Evolutionary conservation across 2,888 invertebrate species (phyloP), one percentile per base, ranked within the genome.

Genomic region (Furcula furcula): DNA sequence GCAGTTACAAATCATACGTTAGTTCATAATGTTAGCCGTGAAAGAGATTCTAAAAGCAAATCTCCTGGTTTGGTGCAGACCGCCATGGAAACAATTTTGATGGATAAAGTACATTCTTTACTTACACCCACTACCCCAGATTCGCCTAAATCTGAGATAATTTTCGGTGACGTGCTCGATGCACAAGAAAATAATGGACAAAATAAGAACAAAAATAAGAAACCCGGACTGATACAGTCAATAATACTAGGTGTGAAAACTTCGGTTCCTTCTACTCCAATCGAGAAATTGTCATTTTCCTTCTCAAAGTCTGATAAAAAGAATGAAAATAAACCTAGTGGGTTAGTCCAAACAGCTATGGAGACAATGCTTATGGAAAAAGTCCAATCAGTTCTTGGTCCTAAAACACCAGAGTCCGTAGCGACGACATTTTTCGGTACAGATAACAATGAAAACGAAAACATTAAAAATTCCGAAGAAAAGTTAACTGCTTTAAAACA

Each of bases 341-440:
- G 86, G 0, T 58, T 90, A 19, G 48, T 90, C 33, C 81, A 82
- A 22, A 85, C 87, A 2, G 91, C 90, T 7, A 83, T 90, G 73
- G 83, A 86, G 52, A 89, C 89, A 10, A 90, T 90, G 40, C 65
- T 90, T 3, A 82, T 90, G 61, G 90, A 91, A 47, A 87, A 80
- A 57, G 86, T 90, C 1, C 88, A 82, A 28, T 67, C 76, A 7
- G 46, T 82, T 26, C 63, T 84, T 11, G 64, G 76, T 29, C 77
- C 81, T 16, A 55, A 61, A 21, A 67, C 80, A 10, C 69, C 75
- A 3, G 63, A 65, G 32, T 54, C 57, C 2, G 34, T 41, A 25
- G 36, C 36, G 59, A 56, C 30, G 40, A 53, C 33, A 31, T 40
- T n/a, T n/a, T n/a, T n/a, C n/a, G n/a, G n/a, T n/a, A n/a, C n/a